Percentiles rank a stretch among this genome's conserved stretches.
Conservation (phyloP, 2,113 vertebrate genomes). For the Haliaeetus leucogaster region DNA sequence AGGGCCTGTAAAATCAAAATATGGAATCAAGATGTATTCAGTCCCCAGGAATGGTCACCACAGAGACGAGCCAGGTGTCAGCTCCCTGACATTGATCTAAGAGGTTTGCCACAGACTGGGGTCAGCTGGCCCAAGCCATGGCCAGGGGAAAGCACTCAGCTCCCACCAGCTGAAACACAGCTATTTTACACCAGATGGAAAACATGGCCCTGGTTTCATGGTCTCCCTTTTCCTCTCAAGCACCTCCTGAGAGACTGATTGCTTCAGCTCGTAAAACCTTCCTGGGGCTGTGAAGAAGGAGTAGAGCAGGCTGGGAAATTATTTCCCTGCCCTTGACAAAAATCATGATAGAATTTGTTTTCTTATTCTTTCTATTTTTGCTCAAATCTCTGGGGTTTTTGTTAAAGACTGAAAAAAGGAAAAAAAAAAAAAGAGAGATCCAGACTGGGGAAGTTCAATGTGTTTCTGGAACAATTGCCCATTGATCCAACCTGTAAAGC, state of each 20-base stretch:
- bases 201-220: background rate
- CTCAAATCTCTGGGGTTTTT: background rate
- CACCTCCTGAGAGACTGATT: background rate
- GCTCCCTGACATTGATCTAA: background rate
- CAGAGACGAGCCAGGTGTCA: background rate
- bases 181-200: background rate
- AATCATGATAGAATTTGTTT: background rate
- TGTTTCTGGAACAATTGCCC: background rate
- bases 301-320: background rate
- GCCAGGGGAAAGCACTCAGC: background rate
- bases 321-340: slow-evolving; percentile 1
- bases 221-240: background rate
- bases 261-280: slow-evolving; percentile 23
- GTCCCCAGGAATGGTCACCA: background rate
- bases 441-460: background rate
- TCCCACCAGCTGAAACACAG: background rate
- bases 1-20: background rate
- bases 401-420: background rate
- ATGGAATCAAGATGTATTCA: background rate
- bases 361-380: background rate
- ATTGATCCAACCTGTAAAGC: background rate
- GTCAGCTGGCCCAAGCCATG: background rate
- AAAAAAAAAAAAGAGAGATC: background rate
- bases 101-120: background rate
- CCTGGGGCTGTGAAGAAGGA: background rate